Evolutionary conservation across 2,797 vertebrate species (phyloP).

Genomic region (Phalloptychus januarius): DNA sequence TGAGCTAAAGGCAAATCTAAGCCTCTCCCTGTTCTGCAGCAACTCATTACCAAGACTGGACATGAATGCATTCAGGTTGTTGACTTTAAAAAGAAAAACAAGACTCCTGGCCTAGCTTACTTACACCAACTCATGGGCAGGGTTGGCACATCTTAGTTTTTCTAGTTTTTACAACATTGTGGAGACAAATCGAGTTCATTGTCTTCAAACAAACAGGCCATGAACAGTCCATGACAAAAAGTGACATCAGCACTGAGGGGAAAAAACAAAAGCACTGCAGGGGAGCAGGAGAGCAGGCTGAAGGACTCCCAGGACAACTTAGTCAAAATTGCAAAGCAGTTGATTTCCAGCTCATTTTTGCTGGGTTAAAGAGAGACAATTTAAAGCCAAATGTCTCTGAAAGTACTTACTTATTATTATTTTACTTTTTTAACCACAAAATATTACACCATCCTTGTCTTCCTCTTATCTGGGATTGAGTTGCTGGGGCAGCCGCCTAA

Average conservation of each 20-base stretch:
- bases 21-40: background rate
- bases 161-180: conserved; percentile 51
- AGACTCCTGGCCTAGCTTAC: conserved; percentile 7
- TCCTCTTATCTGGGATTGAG: background rate
- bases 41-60: conserved; percentile 10
- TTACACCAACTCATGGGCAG: conserved; percentile 20
- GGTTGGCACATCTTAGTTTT: conserved; percentile 25
- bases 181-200: conserved; percentile 72
- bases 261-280: conserved; percentile 80
- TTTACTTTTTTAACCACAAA: background rate
- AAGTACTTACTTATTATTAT: background rate
- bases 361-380: conserved; percentile 18
- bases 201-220: conserved; percentile 76
- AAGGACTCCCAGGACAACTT: conserved; percentile 51
- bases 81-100: conserved; percentile 19
- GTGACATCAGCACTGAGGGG: conserved; percentile 75
- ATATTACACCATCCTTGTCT: background rate
- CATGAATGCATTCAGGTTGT: conserved; percentile 54
- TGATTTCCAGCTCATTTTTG: conserved; percentile 52
- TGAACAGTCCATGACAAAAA: conserved; percentile 70
- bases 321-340: conserved; percentile 53
- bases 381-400: conserved; percentile 28
- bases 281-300: conserved; percentile 53
- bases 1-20: conserved; percentile 6
- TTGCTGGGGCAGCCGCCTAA: background rate